Evolutionary conservation across 2,888 invertebrate genomes (phyloP).

Genomic region (Athetis lepigone): DNA sequence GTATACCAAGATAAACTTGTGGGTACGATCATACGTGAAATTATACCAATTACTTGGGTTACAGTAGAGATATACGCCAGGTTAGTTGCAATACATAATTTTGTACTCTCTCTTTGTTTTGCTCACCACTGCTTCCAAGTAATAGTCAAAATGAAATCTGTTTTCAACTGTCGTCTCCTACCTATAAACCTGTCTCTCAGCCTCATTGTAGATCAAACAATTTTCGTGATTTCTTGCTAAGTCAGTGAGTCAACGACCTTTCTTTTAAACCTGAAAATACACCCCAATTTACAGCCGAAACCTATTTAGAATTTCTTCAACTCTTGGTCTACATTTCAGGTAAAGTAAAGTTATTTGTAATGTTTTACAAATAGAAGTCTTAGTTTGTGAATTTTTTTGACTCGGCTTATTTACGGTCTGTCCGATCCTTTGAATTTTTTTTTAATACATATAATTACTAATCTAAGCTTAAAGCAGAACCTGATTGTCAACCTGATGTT

Average conservation of each 20-base stretch:
- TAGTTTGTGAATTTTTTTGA: neutral
- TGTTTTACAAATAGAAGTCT: neutral
- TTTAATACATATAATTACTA: too few species aligned
- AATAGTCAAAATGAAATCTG: neutral
- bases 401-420: neutral
- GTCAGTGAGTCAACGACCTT: neutral
- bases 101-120: neutral
- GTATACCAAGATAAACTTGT: too few species aligned
- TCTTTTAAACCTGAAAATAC: neutral
- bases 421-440: neutral
- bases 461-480: too few species aligned
- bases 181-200: neutral
- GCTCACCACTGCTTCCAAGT: neutral
- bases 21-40: neutral
- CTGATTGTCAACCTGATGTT: too few species aligned
- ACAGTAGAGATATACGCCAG: neutral
- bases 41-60: neutral
- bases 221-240: too few species aligned
- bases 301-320: neutral
- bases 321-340: conserved; percentile 3
- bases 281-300: neutral
- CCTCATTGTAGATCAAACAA: neutral
- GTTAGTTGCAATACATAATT: neutral
- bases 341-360: conserved; percentile 4
- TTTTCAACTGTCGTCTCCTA: neutral